Conservation (phyloP, 2,113 vertebrate genomes). For the Gadus chalcogrammus region DNA sequence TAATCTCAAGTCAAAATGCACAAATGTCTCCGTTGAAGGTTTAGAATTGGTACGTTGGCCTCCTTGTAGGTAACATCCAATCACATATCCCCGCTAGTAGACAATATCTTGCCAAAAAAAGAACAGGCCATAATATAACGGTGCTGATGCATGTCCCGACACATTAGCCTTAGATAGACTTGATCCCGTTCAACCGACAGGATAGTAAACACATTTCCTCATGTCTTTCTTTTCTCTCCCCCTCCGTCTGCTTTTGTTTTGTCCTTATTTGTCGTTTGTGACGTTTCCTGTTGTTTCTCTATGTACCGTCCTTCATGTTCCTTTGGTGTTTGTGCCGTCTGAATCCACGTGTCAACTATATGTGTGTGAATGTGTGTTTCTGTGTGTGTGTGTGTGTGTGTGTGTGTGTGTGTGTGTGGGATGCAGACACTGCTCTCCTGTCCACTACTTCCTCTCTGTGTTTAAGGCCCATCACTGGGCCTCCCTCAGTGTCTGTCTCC, state of each 20-base stretch:
- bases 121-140: too few species aligned
- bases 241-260: conserved; percentile 61
- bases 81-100: too few species aligned
- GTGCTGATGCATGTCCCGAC: too few species aligned
- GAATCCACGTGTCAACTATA: background rate
- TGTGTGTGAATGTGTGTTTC: conserved; percentile 18
- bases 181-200: too few species aligned
- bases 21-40: too few species aligned
- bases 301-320: conserved; percentile 36
- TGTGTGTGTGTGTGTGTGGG: conserved; percentile 55
- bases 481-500: conserved; percentile 98
- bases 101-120: too few species aligned
- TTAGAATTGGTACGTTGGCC: too few species aligned
- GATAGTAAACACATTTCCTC: conserved; percentile 37
- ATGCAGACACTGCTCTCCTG: conserved; percentile 98
- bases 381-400: conserved; percentile 46
- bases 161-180: too few species aligned
- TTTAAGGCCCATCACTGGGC: conserved; percentile 99
- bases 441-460: conserved; percentile 99
- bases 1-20: too few species aligned
- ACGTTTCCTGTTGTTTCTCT: conserved; percentile 67
- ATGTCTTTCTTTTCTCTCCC: conserved; percentile 70
- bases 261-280: conserved; percentile 63
- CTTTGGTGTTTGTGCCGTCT: background rate
- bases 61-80: too few species aligned